Evolutionary conservation across 2,113 vertebrate genomes (phyloP), one percentile per base, ranked within the genome.

Genomic region (Raja brachyura): DNA sequence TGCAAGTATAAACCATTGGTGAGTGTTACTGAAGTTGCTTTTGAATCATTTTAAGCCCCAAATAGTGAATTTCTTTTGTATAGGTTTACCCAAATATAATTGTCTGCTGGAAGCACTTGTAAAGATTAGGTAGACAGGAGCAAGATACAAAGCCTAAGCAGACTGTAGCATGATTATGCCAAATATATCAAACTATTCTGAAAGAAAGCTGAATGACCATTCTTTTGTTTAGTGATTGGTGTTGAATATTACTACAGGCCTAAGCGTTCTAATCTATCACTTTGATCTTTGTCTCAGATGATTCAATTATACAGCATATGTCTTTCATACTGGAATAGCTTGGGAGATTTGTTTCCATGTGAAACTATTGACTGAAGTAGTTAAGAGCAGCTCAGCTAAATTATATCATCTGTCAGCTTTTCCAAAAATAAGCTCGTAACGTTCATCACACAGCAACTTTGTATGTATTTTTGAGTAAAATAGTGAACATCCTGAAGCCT

Each of bases 271-370:
- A 92, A 92, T 92, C 90, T 48, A 68, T 92, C 90, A 92, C 90
- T 92, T 92, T 92, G 66, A 92, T 92, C 68, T 70, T 92, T 92
- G 90, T 92, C 90, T 92, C 90, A 54, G 33, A 92, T 92, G 90
- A 92, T 92, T 92, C 68, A 92, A 92, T 92, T 92, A 92, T 92
- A 92, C 66, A 74, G 90, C 90, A 92, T 92, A 68, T 92, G 90
- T 73, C 90, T 54, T 48, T 92, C 90, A 73, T 68, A 92, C 22
- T 92, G 90, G 68, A 92, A 92, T 92, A 92, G 66, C 33, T 54
- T 73, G 66, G 90, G 68, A 92, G 90, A 73, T 90, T 68, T 92
- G 88, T 70, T 63, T 70, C 88, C 63, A 90, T 18, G 10, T 74
- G 90, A 92, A 92, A 73, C 66, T 92, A 92, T 92, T 92, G 90